Evolutionary conservation across 2,888 invertebrate genomes (phyloP).

Genomic region (Tethea ocularis): DNA sequence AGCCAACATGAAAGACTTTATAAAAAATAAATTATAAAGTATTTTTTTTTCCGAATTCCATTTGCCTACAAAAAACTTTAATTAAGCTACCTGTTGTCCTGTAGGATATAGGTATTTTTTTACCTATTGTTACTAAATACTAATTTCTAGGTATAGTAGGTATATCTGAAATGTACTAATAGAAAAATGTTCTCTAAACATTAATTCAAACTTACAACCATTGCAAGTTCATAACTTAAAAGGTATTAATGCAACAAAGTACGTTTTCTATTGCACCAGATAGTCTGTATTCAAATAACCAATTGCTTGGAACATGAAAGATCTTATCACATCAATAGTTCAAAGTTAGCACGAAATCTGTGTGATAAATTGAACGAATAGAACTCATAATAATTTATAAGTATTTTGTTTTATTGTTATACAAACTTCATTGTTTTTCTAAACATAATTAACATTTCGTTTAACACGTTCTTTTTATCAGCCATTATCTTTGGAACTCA

Average conservation of each 20-base stretch:
- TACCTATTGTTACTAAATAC: too few relatives aligned
- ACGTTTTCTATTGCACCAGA: constrained; percentile 1
- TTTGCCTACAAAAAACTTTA: too few relatives aligned
- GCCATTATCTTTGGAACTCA: background rate
- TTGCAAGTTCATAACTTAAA: background rate
- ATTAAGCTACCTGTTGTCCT: too few relatives aligned
- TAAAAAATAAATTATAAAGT: too few relatives aligned
- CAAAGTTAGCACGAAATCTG: constrained; percentile 27
- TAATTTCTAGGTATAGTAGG: too few relatives aligned
- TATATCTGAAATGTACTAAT: too few relatives aligned
- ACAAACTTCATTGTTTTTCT: background rate
- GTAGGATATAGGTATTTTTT: too few relatives aligned
- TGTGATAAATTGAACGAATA: constrained; percentile 27
- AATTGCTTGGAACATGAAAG: constrained; percentile 25
- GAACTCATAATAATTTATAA: constrained; percentile 13
- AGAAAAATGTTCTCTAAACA: background rate
- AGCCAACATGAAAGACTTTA: too few relatives aligned
- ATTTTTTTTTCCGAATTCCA: too few relatives aligned
- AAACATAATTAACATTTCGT: background rate
- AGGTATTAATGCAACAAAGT: background rate
- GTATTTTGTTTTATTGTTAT: background rate
- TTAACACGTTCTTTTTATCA: background rate
- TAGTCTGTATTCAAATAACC: constrained; percentile 21
- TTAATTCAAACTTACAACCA: background rate
- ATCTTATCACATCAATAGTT: constrained; percentile 37